Evolutionary conservation across 2,888 invertebrate genomes (phyloP).

Genomic region (Euplexia lucipara): DNA sequence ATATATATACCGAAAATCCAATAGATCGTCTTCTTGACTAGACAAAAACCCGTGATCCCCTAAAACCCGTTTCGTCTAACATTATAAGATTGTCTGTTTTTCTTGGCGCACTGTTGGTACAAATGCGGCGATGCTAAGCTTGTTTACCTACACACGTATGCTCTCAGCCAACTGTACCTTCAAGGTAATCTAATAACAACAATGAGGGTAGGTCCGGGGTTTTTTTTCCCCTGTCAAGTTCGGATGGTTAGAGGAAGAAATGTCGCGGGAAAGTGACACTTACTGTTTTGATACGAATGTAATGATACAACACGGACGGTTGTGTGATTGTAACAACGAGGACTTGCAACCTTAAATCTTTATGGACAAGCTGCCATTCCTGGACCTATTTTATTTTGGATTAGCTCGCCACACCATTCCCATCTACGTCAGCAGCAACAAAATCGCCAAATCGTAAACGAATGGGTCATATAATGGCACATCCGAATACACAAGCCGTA

Average conservation of each 20-base stretch:
- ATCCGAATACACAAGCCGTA: no score
- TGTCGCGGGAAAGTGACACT: slow-evolving; percentile 45
- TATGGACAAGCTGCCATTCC: no score
- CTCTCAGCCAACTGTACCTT: slow-evolving; percentile 65
- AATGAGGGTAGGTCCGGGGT: slow-evolving; percentile 39
- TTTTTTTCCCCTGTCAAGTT: slow-evolving; percentile 28
- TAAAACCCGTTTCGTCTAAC: background rate
- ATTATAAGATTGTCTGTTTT: slow-evolving; percentile 36
- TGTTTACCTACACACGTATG: slow-evolving; percentile 81
- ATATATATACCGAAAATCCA: slow-evolving; percentile 8
- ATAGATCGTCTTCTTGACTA: slow-evolving; percentile 11
- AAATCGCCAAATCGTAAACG: no score
- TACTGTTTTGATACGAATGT: slow-evolving; percentile 26
- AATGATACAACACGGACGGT: slow-evolving; percentile 3
- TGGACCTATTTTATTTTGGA: no score
- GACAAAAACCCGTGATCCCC: background rate
- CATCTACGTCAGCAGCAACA: no score
- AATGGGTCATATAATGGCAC: no score
- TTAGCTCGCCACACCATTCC: no score
- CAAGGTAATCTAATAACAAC: slow-evolving; percentile 75
- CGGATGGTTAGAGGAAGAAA: slow-evolving; percentile 8
- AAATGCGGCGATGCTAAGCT: slow-evolving; percentile 71
- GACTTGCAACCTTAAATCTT: no score
- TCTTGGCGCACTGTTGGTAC: slow-evolving; percentile 17
- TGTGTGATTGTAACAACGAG: no score